Conservation (phyloP, 2,113 vertebrate species). For the Hippocampus mohnikei region DNA sequence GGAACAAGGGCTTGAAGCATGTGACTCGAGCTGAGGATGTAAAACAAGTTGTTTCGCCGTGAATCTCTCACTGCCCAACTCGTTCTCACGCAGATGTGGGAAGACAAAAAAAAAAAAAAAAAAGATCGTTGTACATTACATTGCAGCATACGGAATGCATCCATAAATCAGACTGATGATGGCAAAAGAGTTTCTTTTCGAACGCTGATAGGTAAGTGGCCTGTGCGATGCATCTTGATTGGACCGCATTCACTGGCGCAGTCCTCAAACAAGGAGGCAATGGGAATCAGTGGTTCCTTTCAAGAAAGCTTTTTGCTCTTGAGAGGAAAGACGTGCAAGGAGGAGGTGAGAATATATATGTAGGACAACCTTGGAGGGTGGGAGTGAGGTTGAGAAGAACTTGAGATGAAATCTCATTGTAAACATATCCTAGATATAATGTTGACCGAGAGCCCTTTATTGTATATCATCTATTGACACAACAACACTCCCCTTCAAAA, state of each 20-base stretch:
- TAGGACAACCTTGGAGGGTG: too few relatives aligned
- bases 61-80: conserved; percentile 6
- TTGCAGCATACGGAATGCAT: conserved; percentile 9
- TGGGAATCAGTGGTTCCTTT: conserved; percentile 42
- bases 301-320: conserved; percentile 4
- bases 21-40: conserved; percentile 25
- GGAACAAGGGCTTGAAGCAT: conserved; percentile 16
- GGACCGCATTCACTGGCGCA: conserved; percentile 37
- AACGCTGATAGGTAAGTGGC: conserved; percentile 33
- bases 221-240: conserved; percentile 40
- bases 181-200: conserved; percentile 28
- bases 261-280: conserved; percentile 23
- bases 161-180: conserved; percentile 56
- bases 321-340: neutral
- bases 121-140: neutral
- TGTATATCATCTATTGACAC: too few relatives aligned
- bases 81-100: neutral
- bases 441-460: neutral
- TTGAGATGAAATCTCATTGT: too few relatives aligned
- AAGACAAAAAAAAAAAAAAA: neutral
- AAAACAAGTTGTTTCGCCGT: conserved; percentile 30
- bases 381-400: too few relatives aligned
- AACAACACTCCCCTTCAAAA: too few relatives aligned
- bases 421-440: too few relatives aligned
- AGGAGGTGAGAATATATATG: neutral